Evolutionary conservation across 2,888 invertebrate genomes (phyloP), one percentile per base, ranked within the genome.

Genomic region (Cantharis lateralis): DNA sequence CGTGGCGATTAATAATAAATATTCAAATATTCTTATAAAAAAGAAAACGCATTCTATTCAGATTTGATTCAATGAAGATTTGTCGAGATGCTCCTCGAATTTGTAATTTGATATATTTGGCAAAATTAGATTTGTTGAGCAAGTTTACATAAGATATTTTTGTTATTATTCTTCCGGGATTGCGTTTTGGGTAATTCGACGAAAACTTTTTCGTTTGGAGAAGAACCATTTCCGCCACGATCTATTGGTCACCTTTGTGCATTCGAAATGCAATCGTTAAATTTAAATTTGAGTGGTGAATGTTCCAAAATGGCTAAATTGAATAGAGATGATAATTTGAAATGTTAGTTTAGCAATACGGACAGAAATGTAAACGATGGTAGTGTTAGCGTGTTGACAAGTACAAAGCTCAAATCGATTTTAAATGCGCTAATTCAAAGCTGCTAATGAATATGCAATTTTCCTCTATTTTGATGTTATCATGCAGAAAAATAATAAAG

Each of bases 401-500:
- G 68, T 77, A 66, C 61, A 63, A 78, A 76, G 71, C 68, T 62
- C 68, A 68, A 76, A 78, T 78, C 78, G 78, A 80, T 78, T 74
- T 72, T 68, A 70, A 75, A 78, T 75, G 71, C 74, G 75, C 70
- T 77, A 78, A 78, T 80, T 80, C 78, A 72, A 62, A 71, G 71
- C 72, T 73, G 28, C 75, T 74, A 71, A 79, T 80, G 78, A 80
- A 80, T 80, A 80, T 80, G 79, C 80, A 73, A 76, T 80, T 48
- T 48, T 74, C 77, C 68, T 68, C 76, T 78, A 74, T 74, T 79
- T 78, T 75, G 78, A 82, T 80, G 78, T 74, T 76, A 63, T 72
- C 76, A 76, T 79, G 80, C 80, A 80, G 78, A 80, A 80, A 80
- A 80, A 80, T 79, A 79, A 80, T 79, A 79, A 75, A 79, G 79